Conservation (phyloP, 2,113 vertebrate genomes). For the Xiphophorus maculatus region DNA sequence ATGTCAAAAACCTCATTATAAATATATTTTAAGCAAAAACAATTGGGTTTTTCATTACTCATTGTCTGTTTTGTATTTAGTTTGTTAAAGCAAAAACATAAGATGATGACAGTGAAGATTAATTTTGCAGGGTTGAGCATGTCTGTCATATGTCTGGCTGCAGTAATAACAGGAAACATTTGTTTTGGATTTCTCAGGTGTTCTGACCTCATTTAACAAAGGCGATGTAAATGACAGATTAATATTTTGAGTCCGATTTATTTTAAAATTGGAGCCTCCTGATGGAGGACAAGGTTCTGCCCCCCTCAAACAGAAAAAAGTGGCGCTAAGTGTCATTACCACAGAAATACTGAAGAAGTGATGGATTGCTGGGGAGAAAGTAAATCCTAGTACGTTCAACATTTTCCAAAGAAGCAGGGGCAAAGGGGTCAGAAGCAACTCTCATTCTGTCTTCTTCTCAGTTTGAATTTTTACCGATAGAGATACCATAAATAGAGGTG, state of each 20-base stretch:
- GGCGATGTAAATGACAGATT: constrained; percentile 3
- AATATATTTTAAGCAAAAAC: neutral
- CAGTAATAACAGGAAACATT: neutral
- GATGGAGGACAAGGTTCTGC: constrained; percentile 41
- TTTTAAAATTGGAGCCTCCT: constrained; percentile 25
- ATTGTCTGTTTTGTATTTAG: neutral
- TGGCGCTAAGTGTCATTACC: constrained; percentile 51
- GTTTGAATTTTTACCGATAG: neutral
- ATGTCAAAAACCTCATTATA: neutral
- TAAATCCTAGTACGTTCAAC: constrained; percentile 12
- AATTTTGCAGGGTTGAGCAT: constrained; percentile 25
- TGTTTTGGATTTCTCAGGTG: neutral
- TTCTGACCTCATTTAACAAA: constrained; percentile 13
- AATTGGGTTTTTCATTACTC: neutral
- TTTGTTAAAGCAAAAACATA: constrained; percentile 16
- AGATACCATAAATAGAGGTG: constrained; percentile 9
- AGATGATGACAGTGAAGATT: constrained; percentile 8
- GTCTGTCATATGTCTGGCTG: neutral
- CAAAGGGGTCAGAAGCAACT: constrained; percentile 1
- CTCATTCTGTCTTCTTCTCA: neutral
- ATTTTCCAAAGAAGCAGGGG: neutral
- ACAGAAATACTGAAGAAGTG: constrained; percentile 68
- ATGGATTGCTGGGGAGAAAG: constrained; percentile 52
- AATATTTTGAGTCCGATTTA: constrained; percentile 34
- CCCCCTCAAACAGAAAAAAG: constrained; percentile 46